Conservation (phyloP, 2,888 invertebrate species). For the Drosophila picticornis region DNA sequence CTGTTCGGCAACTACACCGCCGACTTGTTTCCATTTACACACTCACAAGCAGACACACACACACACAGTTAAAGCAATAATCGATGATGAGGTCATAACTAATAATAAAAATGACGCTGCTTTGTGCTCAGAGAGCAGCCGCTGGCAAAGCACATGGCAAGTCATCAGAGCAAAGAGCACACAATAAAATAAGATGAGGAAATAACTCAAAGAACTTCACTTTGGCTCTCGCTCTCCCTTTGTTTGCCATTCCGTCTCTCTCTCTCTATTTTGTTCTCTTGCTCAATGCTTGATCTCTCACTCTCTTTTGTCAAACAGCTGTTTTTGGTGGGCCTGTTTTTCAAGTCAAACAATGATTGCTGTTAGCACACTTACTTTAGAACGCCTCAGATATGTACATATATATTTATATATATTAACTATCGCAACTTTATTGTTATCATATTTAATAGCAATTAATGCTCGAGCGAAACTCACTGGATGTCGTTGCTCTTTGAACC, state of each 20-base stretch:
- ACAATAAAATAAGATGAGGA: conserved; percentile 20
- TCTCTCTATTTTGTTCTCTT: not conserved
- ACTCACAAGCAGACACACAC: conserved; percentile 49
- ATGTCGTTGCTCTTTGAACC: conserved; percentile 3
- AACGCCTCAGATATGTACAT: not conserved
- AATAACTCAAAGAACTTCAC: conserved; percentile 43
- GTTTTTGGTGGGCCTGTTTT: conserved; percentile 1
- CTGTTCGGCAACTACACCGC: conserved; percentile 42
- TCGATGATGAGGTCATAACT: conserved; percentile 86
- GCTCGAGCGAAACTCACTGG: not conserved
- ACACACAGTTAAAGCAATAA: conserved; percentile 81
- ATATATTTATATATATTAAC: conserved; percentile 35
- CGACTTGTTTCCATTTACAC: conserved; percentile 81
- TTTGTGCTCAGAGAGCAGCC: conserved; percentile 28
- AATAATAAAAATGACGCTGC: conserved; percentile 85
- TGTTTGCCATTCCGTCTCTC: not conserved
- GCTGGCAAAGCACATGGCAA: conserved; percentile 44
- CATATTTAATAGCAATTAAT: conserved; percentile 15
- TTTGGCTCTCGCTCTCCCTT: conserved; percentile 1
- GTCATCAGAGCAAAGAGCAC: conserved; percentile 30
- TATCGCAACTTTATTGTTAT: conserved; percentile 52
- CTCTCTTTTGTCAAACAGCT: conserved; percentile 1
- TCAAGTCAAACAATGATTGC: not conserved
- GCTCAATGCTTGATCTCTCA: not conserved
- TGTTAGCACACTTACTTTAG: not conserved